phyloP scores from a whole-genome alignment of 2,888 invertebrate genomes.

The Catocala sponsa region DNA sequence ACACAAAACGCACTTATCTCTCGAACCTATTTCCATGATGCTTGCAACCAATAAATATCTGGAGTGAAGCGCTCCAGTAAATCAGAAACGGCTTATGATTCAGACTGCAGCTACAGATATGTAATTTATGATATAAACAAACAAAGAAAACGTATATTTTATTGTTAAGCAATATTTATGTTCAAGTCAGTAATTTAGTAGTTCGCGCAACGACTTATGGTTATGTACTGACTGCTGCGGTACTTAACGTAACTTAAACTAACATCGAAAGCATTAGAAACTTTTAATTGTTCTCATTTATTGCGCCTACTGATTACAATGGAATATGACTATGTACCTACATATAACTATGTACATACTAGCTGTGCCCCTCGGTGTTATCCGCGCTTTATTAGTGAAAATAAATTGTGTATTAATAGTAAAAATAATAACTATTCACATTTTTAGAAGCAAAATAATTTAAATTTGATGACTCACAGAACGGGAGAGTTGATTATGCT shows the following conservation, averaged over 20 bases:
- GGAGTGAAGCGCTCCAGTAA: constrained; percentile 39
- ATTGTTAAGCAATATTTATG: constrained; percentile 19
- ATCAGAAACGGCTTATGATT: constrained; percentile 47
- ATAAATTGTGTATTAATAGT: no score
- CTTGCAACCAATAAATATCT: constrained; percentile 26
- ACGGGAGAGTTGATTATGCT: no score
- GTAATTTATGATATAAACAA: constrained; percentile 39
- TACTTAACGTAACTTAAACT: background rate
- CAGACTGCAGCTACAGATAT: constrained; percentile 28
- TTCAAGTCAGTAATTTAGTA: background rate
- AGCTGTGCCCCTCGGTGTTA: no score
- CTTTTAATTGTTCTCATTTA: no score
- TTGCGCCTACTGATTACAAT: no score
- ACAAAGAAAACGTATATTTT: constrained; percentile 46
- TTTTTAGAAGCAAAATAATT: no score
- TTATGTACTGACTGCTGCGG: constrained; percentile 7
- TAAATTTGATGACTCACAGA: no score
- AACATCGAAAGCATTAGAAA: background rate
- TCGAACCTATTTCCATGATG: constrained; percentile 58
- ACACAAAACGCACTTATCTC: constrained; percentile 54
- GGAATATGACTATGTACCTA: no score
- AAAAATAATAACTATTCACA: no score
- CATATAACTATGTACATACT: no score
- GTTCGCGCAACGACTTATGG: background rate
- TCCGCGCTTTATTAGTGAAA: no score